phyloP scores from a whole-genome alignment of 1,140 invertebrate species.

The Leptopilina boulardi region DNA sequence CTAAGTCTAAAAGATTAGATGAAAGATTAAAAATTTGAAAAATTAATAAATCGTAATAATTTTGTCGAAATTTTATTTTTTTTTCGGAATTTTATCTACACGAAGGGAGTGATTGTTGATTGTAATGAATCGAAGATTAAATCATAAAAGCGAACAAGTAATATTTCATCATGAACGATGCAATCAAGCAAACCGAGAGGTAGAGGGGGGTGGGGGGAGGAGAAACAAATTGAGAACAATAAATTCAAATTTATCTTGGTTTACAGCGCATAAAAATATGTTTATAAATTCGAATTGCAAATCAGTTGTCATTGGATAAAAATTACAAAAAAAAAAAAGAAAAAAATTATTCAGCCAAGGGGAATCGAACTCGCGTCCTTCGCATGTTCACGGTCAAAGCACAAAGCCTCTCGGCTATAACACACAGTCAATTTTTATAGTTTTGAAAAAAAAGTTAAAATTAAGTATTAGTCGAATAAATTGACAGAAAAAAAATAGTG shows the following conservation, averaged over 20 bases:
- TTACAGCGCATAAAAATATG: constrained; percentile 13
- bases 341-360: background rate
- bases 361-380: background rate
- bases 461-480: no score
- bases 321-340: background rate
- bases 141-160: constrained; percentile 17
- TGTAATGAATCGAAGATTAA: constrained; percentile 17
- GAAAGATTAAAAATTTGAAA: no score
- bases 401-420: no score
- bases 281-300: background rate
- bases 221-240: constrained; percentile 5
- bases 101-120: constrained; percentile 5
- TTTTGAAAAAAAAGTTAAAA: no score
- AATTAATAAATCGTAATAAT: no score
- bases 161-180: constrained; percentile 13
- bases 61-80: no score
- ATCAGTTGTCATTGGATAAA: background rate
- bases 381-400: no score
- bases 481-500: background rate
- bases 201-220: background rate
- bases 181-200: constrained; percentile 10
- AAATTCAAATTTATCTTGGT: constrained; percentile 18
- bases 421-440: no score
- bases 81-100: no score
- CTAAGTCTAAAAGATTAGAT: no score